Evolutionary conservation across 1,140 invertebrate species (phyloP), one percentile per base, ranked within the genome.

Genomic region (Temnothorax curvispinosus): DNA sequence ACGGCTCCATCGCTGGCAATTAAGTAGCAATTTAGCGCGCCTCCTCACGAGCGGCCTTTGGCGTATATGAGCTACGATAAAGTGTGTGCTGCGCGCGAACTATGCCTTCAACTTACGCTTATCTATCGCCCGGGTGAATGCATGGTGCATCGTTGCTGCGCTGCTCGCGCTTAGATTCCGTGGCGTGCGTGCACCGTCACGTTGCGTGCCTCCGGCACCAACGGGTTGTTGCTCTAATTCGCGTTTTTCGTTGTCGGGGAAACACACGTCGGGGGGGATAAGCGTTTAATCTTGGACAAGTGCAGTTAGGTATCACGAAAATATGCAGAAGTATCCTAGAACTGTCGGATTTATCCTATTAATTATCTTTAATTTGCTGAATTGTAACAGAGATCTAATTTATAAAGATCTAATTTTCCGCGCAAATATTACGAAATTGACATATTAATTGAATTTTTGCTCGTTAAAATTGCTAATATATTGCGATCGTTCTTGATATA

Each of bases 21-120:
- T 93, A 92, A 93, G 92, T 92, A 92, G 91, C 91, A 93, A 93
- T 93, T 93, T 92, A 92, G 89, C 88, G 88, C 88, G 89, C 91
- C 91, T 92, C 91, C 89, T 72, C 78, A 52, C 65, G 65, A 72
- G 65, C 64, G 47, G 35, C 35, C 47, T 81, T 56, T 72, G 38
- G 65, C 67, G 6, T 74, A 54, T 60, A 52, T 13, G 47, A 80
- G 67, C 67, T 15, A 13, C 38, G 52, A 58, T 72, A 58, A 82
- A 82, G 38, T 44, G 52, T 56, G 35, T 38, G 76, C 27, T 47
- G 27, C 52, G 27, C 52, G 67, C 52, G 52, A 82, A 74, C 80
- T 74, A 47, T 58, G 52, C 52, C 65, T 47, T 58, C 67, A 72
- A 82, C 80, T 82, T 74, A 47, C 54, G 80, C 52, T 82, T 58